These are phyloP conservation scores for Nestor notabilis DNA, from an alignment of 2,113 vertebrate genomes.

Conservation along the genomic window DNA sequence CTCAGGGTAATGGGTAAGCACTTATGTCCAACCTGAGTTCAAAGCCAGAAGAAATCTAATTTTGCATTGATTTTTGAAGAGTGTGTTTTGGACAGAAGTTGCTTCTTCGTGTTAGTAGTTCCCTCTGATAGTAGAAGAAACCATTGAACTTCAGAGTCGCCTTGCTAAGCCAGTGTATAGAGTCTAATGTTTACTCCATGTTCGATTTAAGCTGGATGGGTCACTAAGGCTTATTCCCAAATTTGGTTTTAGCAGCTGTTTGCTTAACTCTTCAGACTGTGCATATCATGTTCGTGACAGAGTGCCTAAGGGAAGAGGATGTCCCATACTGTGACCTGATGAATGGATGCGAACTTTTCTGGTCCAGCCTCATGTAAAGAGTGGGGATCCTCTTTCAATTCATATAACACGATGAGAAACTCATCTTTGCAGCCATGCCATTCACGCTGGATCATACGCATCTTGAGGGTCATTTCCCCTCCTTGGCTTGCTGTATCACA, in stretches of 20 bases:
- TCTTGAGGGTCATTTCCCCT: background rate
- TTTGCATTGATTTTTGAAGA: background rate
- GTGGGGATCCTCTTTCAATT: background rate
- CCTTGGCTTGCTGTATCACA: background rate
- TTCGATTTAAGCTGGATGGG: background rate
- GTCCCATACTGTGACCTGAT: background rate
- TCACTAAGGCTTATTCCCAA: background rate
- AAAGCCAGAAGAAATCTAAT: background rate
- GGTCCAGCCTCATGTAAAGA: background rate
- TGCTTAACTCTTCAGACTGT: background rate
- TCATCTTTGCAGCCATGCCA: background rate
- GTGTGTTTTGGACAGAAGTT: background rate
- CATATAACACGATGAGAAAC: background rate
- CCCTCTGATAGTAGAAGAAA: background rate
- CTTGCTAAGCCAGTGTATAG: background rate
- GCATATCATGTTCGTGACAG: background rate
- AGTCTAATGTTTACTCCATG: background rate
- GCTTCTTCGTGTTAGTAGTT: background rate
- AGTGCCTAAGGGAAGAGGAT: background rate
- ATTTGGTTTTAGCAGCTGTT: background rate
- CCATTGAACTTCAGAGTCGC: background rate
- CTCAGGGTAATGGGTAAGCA: background rate
- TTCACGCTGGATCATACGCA: background rate
- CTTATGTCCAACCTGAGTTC: background rate
- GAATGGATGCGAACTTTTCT: background rate